Evolutionary conservation across 1,140 invertebrate species (phyloP).

Genomic region (Diorhabda elongata): DNA sequence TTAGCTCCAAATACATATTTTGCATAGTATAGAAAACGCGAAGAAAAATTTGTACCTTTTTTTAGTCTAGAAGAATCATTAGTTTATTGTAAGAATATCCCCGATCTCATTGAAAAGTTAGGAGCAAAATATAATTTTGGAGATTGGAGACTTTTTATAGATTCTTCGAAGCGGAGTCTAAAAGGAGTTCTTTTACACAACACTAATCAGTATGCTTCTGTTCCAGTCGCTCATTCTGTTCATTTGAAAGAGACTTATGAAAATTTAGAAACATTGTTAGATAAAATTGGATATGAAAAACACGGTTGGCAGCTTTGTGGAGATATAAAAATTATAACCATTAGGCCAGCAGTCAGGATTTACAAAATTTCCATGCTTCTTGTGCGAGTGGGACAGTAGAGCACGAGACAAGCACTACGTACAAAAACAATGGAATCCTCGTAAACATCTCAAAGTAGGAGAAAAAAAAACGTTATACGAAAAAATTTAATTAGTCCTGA

Average conservation of each 20-base stretch:
- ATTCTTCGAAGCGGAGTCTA: too few relatives aligned
- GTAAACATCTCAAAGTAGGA: too few relatives aligned
- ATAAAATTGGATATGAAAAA: constrained; percentile 4
- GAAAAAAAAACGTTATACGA: too few relatives aligned
- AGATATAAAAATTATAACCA: neutral
- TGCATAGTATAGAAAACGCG: neutral
- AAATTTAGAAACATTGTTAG: neutral
- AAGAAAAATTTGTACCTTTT: neutral
- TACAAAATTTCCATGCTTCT: too few relatives aligned
- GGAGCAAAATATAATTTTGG: constrained; percentile 9
- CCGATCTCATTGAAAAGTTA: constrained; percentile 13
- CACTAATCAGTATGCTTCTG: neutral
- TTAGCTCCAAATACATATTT: too few relatives aligned
- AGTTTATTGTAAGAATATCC: constrained; percentile 11
- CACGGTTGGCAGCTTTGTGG: constrained; percentile 8
- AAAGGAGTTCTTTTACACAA: too few relatives aligned
- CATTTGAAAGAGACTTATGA: constrained; percentile 7
- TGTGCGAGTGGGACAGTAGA: too few relatives aligned
- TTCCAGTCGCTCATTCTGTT: constrained; percentile 1
- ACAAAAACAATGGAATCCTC: too few relatives aligned
- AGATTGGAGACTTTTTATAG: neutral
- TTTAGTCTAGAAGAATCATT: constrained; percentile 6
- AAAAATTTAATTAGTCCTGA: too few relatives aligned
- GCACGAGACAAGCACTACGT: too few relatives aligned
- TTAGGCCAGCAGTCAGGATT: too few relatives aligned